A percentile compares a stretch with the other conserved stretches of the same genome.
Conservation (phyloP, 2,113 vertebrate species). For the Pteronura brasiliensis region DNA sequence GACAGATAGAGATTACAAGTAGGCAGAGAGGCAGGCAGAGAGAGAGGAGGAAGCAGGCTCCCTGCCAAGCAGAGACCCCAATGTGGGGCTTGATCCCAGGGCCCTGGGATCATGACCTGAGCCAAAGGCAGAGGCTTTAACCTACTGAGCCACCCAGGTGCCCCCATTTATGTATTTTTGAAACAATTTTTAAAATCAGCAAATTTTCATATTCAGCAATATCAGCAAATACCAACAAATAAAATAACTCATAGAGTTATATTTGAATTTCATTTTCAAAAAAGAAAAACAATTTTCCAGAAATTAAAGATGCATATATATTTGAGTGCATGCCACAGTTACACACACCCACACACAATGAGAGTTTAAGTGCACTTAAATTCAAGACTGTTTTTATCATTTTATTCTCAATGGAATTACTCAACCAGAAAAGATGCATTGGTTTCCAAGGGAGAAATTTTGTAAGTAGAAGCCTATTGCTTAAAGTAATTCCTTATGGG, state of each 20-base stretch:
- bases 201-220: background rate
- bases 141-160: too few relatives aligned
- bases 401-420: constrained; percentile 33
- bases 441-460: constrained; percentile 21
- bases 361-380: background rate
- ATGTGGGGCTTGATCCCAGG: too few relatives aligned
- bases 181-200: background rate
- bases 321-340: background rate
- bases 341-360: background rate
- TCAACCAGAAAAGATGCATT: constrained; percentile 29
- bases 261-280: background rate
- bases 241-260: background rate
- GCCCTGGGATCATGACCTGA: too few relatives aligned
- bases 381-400: background rate
- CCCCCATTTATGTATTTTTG: background rate
- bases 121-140: too few relatives aligned
- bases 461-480: background rate
- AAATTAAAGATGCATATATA: background rate
- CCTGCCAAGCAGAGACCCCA: too few relatives aligned
- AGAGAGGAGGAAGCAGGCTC: too few relatives aligned
- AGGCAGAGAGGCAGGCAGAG: too few relatives aligned
- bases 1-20: too few relatives aligned
- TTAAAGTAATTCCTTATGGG: constrained; percentile 8
- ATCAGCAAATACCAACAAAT: background rate
- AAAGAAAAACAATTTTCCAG: background rate